phyloP scores from a whole-genome alignment of 2,113 vertebrate species.

The Ramphastos sulfuratus region DNA sequence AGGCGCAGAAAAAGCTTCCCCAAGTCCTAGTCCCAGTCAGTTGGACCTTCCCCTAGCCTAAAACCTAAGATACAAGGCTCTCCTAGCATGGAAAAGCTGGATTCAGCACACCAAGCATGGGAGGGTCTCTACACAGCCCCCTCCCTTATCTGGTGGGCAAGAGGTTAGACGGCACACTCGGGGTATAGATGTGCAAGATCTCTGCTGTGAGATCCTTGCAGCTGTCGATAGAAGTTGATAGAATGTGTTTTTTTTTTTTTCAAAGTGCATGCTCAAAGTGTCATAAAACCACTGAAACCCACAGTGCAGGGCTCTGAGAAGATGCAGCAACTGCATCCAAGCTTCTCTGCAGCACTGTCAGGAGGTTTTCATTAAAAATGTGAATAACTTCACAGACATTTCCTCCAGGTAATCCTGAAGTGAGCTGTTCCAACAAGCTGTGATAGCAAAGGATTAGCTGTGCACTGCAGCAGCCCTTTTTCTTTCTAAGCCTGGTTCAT shows the following conservation, averaged over 20 bases:
- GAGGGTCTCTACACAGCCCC: background rate
- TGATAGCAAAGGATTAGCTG: background rate
- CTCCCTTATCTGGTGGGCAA: too few species aligned
- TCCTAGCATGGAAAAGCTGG: background rate
- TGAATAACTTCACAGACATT: background rate
- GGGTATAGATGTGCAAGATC: background rate
- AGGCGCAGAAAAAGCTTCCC: too few species aligned
- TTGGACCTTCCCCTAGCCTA: background rate
- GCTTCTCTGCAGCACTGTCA: background rate
- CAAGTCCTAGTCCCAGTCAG: background rate
- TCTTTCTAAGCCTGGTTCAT: background rate
- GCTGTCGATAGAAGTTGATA: background rate
- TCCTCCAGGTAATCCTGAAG: background rate
- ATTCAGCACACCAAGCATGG: too few species aligned
- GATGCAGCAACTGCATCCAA: background rate
- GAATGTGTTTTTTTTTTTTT: background rate
- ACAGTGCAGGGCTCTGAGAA: background rate
- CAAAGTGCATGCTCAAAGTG: background rate
- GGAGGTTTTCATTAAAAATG: background rate
- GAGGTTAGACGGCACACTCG: too few species aligned
- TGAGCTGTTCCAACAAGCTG: background rate
- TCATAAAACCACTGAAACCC: background rate
- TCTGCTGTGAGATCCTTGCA: background rate
- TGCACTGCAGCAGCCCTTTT: background rate
- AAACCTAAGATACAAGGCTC: background rate